Evolutionary conservation across 1,140 invertebrate species (phyloP).

Genomic region (Cataglyphis hispanica): DNA sequence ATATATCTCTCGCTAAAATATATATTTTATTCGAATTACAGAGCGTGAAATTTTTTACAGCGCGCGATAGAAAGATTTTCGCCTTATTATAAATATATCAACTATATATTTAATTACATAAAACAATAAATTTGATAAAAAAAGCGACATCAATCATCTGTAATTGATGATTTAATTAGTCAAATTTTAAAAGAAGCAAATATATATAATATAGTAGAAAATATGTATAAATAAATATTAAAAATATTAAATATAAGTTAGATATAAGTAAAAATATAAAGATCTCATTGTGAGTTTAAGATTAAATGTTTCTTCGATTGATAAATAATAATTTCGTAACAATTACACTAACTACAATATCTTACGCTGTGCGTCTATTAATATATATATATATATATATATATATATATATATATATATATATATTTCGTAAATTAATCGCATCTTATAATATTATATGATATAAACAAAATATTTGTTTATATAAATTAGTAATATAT

Average conservation of each 20-base stretch:
- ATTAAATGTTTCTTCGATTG: conserved; percentile 71
- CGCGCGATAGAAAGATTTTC: conserved; percentile 62
- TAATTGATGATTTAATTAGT: conserved; percentile 37
- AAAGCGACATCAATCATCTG: conserved; percentile 15
- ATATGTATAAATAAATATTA: conserved; percentile 14
- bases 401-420: no score
- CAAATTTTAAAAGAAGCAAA: conserved; percentile 40
- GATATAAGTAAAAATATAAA: conserved; percentile 77
- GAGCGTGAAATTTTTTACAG: not conserved
- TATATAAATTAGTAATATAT: conserved; percentile 45
- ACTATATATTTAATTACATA: conserved; percentile 15
- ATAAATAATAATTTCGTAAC: conserved; percentile 60
- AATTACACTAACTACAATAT: conserved; percentile 13
- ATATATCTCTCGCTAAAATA: conserved; percentile 24
- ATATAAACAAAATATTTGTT: conserved; percentile 13
- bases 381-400: not conserved
- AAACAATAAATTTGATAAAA: conserved; percentile 11
- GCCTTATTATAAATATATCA: conserved; percentile 4
- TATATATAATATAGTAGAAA: not conserved
- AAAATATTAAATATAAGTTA: conserved; percentile 75
- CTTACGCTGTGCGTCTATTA: conserved; percentile 18
- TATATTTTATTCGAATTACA: not conserved
- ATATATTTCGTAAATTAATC: conserved; percentile 9
- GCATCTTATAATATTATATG: conserved; percentile 22
- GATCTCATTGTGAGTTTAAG: conserved; percentile 83